Percentiles rank a stretch among this genome's conserved stretches.
phyloP scores from a whole-genome alignment of 2,797 vertebrate species.

The Apogon hyalosoma region DNA sequence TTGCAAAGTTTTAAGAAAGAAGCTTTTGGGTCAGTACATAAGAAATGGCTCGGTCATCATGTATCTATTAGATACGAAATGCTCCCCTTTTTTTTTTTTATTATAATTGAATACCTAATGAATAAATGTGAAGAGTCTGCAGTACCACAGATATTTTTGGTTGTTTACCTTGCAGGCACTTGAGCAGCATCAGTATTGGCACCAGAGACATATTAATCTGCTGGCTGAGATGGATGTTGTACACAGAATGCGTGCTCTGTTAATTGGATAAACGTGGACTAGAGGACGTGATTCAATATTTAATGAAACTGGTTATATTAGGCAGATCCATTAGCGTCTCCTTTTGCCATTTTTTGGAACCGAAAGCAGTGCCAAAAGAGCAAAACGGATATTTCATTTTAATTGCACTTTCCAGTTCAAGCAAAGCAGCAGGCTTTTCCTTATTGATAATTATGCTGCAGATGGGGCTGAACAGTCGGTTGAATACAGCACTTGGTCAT shows the following conservation, averaged over 20 bases:
- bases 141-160: not conserved
- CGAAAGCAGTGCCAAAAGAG: not conserved
- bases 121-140: not conserved
- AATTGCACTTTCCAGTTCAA: not conserved
- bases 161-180: not conserved
- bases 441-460: too few species aligned
- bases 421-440: not conserved
- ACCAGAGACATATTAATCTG: conserved; percentile 13
- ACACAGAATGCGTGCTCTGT: conserved; percentile 2
- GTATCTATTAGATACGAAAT: not conserved
- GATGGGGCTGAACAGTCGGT: too few species aligned
- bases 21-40: not conserved
- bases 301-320: conserved; percentile 8
- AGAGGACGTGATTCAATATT: conserved; percentile 17
- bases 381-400: not conserved
- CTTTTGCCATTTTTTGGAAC: not conserved
- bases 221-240: conserved; percentile 18
- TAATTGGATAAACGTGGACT: conserved; percentile 26
- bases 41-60: not conserved
- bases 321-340: not conserved
- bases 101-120: too few species aligned
- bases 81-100: not conserved
- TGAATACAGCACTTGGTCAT: too few species aligned
- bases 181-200: conserved; percentile 8
- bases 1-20: too few species aligned